Evolutionary conservation across 2,113 vertebrate species (phyloP).

Genomic region (Accipiter virgatus): DNA sequence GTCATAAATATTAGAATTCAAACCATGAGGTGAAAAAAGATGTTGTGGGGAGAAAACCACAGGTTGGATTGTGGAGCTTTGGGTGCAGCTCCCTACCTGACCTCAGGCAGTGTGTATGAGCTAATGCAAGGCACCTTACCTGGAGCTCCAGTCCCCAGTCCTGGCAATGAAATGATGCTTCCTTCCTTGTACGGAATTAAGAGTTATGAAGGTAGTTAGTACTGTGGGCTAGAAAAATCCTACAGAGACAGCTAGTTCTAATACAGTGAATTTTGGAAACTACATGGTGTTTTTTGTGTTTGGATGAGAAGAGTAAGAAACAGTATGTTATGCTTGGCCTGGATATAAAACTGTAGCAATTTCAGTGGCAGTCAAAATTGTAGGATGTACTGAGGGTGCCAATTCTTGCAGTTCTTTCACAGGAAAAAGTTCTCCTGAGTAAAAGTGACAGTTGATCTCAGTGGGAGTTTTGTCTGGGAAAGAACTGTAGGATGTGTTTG

Average conservation of each 20-base stretch:
- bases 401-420: neutral
- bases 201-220: neutral
- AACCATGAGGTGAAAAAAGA: neutral
- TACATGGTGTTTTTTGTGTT: neutral
- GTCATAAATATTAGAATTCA: neutral
- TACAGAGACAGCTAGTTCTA: neutral
- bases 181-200: neutral
- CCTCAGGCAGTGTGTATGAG: rapidly evolving
- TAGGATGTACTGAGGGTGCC: neutral
- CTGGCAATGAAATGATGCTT: neutral
- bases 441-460: constrained; percentile 35
- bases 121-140: neutral
- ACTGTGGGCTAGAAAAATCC: neutral
- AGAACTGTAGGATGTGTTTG: constrained; percentile 30
- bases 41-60: neutral
- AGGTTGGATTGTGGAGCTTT: neutral
- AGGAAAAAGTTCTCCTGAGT: constrained; percentile 11
- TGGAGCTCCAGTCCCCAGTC: neutral
- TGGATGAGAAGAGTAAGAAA: neutral
- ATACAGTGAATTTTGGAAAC: neutral
- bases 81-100: neutral
- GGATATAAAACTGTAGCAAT: neutral
- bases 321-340: neutral
- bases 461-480: constrained; percentile 40
- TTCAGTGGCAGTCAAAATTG: neutral